Conservation (phyloP, 2,113 vertebrate genomes). For the Aviceda subcristata region DNA sequence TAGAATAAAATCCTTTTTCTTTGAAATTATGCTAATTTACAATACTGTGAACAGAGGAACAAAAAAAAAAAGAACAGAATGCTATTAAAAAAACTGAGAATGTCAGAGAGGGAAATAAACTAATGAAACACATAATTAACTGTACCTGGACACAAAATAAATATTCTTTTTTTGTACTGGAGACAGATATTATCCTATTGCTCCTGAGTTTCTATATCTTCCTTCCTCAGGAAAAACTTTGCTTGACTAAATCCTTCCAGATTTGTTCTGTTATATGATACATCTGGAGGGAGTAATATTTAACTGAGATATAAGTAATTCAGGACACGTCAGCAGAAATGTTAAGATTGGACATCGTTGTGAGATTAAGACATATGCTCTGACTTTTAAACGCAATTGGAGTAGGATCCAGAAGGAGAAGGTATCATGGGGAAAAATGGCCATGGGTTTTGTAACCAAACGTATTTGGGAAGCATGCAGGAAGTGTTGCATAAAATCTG, state of each 20-base stretch:
- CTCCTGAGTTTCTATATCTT: background rate
- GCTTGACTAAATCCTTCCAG: background rate
- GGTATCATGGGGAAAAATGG: background rate
- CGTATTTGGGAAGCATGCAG: background rate
- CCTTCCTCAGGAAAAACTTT: background rate
- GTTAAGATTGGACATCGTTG: background rate
- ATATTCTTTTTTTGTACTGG: background rate
- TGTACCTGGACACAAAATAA: background rate
- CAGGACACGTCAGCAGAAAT: background rate
- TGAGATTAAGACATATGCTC: background rate
- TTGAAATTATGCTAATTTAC: background rate
- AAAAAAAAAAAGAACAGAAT: background rate
- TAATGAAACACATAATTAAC: background rate
- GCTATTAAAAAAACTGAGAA: background rate
- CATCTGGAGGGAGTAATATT: background rate
- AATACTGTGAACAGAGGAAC: background rate
- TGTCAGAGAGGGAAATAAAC: background rate
- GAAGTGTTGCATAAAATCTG: slow-evolving; percentile 31
- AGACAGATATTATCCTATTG: background rate
- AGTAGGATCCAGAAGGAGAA: background rate
- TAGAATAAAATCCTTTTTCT: background rate
- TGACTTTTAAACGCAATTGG: background rate
- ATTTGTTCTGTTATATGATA: background rate
- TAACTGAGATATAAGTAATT: background rate
- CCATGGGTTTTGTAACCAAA: background rate